A percentile compares a stretch with the other conserved stretches of the same genome.
Evolutionary conservation across 2,113 vertebrate genomes (phyloP).

Genomic region (Trogon surrucura): DNA sequence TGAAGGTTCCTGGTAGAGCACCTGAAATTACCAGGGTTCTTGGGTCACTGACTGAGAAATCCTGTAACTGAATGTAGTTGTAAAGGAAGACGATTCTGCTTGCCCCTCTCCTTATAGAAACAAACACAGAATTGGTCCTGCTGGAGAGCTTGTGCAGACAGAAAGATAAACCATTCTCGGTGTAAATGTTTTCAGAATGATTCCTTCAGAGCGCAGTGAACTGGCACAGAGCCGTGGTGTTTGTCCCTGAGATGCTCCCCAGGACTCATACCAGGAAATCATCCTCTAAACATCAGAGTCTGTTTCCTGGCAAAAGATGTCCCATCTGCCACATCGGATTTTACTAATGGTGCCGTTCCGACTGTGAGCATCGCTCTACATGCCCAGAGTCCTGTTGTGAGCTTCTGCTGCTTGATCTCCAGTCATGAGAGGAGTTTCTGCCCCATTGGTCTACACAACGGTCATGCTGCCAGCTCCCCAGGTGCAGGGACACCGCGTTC

Average conservation of each 20-base stretch:
- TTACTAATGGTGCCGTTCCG: background rate
- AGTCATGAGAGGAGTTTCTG: background rate
- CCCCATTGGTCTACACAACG: background rate
- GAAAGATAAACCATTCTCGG: background rate
- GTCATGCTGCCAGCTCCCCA: background rate
- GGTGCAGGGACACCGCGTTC: fast-evolving
- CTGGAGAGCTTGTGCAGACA: background rate
- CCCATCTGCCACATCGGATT: background rate
- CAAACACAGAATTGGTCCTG: background rate
- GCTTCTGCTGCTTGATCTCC: background rate
- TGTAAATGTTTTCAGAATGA: background rate
- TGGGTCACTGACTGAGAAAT: background rate
- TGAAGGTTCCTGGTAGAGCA: background rate
- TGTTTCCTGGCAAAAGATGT: background rate
- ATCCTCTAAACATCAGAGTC: background rate
- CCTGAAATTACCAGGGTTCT: background rate
- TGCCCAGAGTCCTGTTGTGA: background rate
- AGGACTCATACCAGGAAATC: background rate
- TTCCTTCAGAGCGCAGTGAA: background rate
- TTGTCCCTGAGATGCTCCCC: background rate
- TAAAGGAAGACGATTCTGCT: background rate
- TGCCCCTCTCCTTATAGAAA: background rate
- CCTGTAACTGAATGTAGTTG: background rate
- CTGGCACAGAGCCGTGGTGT: fast-evolving
- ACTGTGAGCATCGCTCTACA: background rate